Conservation (phyloP, 1,140 invertebrate species). For the Sycobia sp. region DNA sequence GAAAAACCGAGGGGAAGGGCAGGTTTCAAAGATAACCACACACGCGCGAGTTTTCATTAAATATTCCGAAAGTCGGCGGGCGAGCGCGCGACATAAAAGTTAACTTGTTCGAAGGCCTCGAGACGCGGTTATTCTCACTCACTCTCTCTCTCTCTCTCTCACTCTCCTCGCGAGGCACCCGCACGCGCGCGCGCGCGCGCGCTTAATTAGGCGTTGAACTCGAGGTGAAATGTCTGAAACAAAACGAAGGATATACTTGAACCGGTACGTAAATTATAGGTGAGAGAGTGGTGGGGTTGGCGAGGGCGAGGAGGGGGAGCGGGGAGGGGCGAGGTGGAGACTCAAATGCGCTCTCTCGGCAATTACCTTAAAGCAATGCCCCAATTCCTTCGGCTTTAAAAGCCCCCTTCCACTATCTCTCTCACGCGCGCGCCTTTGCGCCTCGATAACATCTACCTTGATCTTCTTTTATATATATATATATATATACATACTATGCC, state of each 20-base stretch:
- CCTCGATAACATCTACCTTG: too few species aligned
- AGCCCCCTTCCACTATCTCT: constrained; percentile 8
- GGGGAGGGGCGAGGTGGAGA: constrained; percentile 37
- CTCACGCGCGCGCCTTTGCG: background rate
- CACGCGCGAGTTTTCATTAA: background rate
- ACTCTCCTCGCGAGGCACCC: too few species aligned
- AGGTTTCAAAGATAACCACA: background rate
- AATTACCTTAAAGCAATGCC: constrained; percentile 53
- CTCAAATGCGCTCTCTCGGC: constrained; percentile 36
- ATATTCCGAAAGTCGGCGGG: constrained; percentile 12
- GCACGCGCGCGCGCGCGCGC: background rate
- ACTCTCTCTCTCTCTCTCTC: too few species aligned
- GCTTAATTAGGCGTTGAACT: constrained; percentile 51
- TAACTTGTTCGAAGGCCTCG: constrained; percentile 21
- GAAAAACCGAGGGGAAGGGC: background rate
- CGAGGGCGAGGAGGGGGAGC: background rate
- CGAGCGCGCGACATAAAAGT: constrained; percentile 21
- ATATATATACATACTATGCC: too few species aligned
- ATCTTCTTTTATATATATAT: too few species aligned
- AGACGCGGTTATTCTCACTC: constrained; percentile 11
- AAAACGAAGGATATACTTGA: constrained; percentile 46
- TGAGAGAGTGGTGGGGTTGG: constrained; percentile 33
- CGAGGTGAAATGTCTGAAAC: constrained; percentile 40
- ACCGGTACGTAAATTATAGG: constrained; percentile 55
- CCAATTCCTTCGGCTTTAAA: constrained; percentile 30